Conservation (phyloP, 2,888 invertebrate genomes). For the Drosophila antonietae region DNA sequence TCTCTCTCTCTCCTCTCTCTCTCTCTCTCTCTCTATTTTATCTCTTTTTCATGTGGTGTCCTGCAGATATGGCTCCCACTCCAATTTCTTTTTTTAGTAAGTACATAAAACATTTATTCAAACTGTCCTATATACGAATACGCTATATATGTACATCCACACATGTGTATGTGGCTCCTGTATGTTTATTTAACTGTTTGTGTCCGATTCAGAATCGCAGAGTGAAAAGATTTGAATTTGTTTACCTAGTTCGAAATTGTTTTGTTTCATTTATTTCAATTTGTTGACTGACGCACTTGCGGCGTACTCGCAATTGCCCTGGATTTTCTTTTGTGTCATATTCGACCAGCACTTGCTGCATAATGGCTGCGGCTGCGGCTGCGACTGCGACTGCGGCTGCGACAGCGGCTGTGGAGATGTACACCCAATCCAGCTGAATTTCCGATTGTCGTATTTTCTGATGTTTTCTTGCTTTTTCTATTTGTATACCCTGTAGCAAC, state of each 20-base stretch:
- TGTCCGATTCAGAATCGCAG: conserved; percentile 1
- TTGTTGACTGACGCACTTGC: conserved; percentile 8
- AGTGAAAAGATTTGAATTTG: conserved; percentile 4
- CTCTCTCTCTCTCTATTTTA: neutral
- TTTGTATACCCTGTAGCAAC: neutral
- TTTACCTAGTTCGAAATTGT: conserved; percentile 1
- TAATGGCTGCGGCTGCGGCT: neutral
- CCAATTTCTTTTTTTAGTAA: neutral
- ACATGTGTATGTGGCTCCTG: neutral
- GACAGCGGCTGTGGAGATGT: neutral
- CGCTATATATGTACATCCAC: neutral
- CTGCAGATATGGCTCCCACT: too few species aligned
- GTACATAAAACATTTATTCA: neutral
- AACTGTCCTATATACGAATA: neutral
- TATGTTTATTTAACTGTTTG: conserved; percentile 3
- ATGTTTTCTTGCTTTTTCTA: neutral
- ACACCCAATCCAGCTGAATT: conserved; percentile 1
- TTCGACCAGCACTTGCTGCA: neutral
- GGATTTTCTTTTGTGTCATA: conserved; percentile 22
- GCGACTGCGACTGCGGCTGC: neutral
- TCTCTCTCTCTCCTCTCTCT: neutral
- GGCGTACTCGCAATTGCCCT: conserved; percentile 13
- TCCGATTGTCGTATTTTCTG: conserved; percentile 5
- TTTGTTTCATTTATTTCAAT: neutral
- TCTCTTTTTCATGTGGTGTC: too few species aligned